Evolutionary conservation across 2,113 vertebrate species (phyloP), one percentile per base, ranked within the genome.

Genomic region (Arothron firmamentum): DNA sequence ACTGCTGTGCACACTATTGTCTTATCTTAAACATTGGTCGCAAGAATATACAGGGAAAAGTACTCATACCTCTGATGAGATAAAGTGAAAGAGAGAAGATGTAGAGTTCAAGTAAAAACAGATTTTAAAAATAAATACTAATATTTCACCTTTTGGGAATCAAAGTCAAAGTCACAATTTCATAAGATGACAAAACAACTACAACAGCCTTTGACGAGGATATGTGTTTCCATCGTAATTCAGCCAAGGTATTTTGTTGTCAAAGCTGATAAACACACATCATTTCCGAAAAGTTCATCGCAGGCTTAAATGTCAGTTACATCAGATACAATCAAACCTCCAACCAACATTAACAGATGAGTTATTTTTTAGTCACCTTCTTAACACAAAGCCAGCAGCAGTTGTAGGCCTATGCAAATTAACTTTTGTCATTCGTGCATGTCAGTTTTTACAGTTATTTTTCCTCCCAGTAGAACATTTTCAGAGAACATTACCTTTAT

Each of bases 1-100:
- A 4, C 57, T 17, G 42, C 16, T 20, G 34, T 42, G 23, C 19
- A 61, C 52, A 66, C 43, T 17, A 48, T 48, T 1, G 66, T 73
- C 75, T 31, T 31, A 31, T 23, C 21, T 2, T 23, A 23, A 23
- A 23, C 21, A 23, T 23, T 23, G 21, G 21, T 23, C 21, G 21
- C 21, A 23, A 23, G 2, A 23, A 23, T 23, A 23, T 23, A 23
- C 21, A 23, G 21, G 21, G 21, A 23, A 23, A 31, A 31, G 6
- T 31, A 31, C 28, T 5, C 21, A 3, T 31, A 31, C 5, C 28
- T 7, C 28, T 6, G 28, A 31, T 31, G 28, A 31, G 28, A 9
- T 31, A 9, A 31, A 31, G 28, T 31, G 6, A 31, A 9, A 31
- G 5, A 5, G 28, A 31, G 8, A 31, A 6, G 1, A 31, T 31